Evolutionary conservation across 1,140 invertebrate species (phyloP).

Genomic region (Ips typographus): DNA sequence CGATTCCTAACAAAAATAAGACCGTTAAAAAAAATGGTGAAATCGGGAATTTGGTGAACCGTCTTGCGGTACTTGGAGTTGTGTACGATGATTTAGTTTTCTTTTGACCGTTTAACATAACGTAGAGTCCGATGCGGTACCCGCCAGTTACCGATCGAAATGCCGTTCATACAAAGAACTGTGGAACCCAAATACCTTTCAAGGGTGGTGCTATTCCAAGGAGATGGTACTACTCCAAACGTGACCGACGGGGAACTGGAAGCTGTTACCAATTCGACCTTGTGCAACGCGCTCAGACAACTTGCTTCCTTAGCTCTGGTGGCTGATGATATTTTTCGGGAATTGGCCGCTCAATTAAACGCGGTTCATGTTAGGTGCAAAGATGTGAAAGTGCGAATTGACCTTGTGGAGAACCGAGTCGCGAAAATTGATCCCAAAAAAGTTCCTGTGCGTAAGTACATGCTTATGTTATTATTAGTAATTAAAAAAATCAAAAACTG

Average conservation of each 20-base stretch:
- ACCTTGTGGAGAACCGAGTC: slow-evolving; percentile 62
- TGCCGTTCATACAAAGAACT: slow-evolving; percentile 73
- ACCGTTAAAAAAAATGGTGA: too few relatives aligned
- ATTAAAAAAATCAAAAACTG: not conserved
- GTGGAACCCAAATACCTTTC: slow-evolving; percentile 70
- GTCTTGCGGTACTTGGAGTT: too few relatives aligned
- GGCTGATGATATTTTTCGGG: slow-evolving; percentile 76
- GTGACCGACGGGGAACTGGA: slow-evolving; percentile 69
- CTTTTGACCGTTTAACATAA: too few relatives aligned
- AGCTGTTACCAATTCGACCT: slow-evolving; percentile 74
- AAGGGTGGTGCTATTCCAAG: slow-evolving; percentile 60
- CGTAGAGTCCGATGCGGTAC: too few relatives aligned
- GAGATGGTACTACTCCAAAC: slow-evolving; percentile 56
- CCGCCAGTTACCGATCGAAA: slow-evolving; percentile 40
- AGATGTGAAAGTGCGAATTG: slow-evolving; percentile 63
- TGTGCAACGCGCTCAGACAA: slow-evolving; percentile 74
- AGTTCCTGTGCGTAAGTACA: slow-evolving; percentile 80
- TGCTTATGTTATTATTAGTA: not conserved
- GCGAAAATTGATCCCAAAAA: slow-evolving; percentile 70
- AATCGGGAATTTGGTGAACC: too few relatives aligned
- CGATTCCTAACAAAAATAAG: too few relatives aligned
- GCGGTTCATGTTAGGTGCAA: slow-evolving; percentile 66
- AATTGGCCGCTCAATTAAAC: slow-evolving; percentile 68
- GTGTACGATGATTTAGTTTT: too few relatives aligned
- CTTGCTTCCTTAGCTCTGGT: slow-evolving; percentile 74